Evolutionary conservation across 2,888 invertebrate species (phyloP).

Genomic region (Arrhopalites spinosus): DNA sequence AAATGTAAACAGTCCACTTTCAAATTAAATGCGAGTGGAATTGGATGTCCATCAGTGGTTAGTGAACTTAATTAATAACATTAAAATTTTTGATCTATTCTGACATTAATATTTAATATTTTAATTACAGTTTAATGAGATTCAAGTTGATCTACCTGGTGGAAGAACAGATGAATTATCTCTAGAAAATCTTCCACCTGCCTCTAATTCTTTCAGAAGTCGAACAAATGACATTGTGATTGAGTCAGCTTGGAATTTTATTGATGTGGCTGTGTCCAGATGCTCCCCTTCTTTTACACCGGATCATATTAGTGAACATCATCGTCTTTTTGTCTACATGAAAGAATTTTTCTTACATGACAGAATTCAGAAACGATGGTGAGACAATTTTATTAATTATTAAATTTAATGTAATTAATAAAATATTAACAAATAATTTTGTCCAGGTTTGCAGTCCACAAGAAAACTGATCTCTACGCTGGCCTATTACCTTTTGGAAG

Average conservation of each 20-base stretch:
- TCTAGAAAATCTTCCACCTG: conserved; percentile 7
- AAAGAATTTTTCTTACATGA: conserved; percentile 18
- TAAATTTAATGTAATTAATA: background rate
- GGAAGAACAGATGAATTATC: background rate
- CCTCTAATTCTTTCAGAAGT: background rate
- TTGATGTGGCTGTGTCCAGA: background rate
- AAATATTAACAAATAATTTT: background rate
- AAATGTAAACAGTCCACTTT: background rate
- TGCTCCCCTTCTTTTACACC: conserved; percentile 7
- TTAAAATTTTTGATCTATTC: background rate
- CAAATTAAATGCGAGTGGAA: background rate
- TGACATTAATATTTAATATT: conserved; percentile 1
- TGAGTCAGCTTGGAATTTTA: conserved; percentile 22
- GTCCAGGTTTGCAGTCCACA: background rate
- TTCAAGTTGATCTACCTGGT: background rate
- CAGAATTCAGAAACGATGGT: conserved; percentile 19
- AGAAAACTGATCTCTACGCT: conserved; percentile 9
- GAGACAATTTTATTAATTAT: background rate
- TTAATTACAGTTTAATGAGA: background rate
- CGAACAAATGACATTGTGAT: conserved; percentile 13
- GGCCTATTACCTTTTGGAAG: conserved; percentile 2
- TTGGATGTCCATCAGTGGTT: conserved; percentile 14
- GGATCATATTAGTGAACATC: conserved; percentile 13
- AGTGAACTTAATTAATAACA: background rate
- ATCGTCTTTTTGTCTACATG: conserved; percentile 19